Evolutionary conservation across 2,797 vertebrate species (phyloP).

Genomic region (Lithobates pipiens): DNA sequence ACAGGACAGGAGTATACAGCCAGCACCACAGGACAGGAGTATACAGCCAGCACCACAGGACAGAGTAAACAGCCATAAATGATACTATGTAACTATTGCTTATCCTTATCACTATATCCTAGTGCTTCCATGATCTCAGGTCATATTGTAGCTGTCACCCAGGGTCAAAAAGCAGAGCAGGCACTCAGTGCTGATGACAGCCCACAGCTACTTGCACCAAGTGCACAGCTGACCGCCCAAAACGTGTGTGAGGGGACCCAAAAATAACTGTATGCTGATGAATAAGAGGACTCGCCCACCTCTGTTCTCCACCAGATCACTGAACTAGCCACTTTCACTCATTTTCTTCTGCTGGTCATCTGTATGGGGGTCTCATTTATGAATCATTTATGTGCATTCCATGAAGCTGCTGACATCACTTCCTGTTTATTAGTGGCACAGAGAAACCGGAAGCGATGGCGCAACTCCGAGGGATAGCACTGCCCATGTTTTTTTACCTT

Average conservation of each 20-base stretch:
- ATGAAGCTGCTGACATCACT: too few relatives aligned
- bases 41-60: too few relatives aligned
- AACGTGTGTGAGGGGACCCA: constrained; percentile 22
- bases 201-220: neutral
- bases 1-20: too few relatives aligned
- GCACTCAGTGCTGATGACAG: neutral
- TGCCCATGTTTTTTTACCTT: too few relatives aligned
- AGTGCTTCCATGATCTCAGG: too few relatives aligned
- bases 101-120: neutral
- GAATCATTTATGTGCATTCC: too few relatives aligned
- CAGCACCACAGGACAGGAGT: too few relatives aligned
- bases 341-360: constrained; percentile 88
- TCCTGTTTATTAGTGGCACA: too few relatives aligned
- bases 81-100: neutral
- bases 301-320: constrained; percentile 86
- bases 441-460: too few relatives aligned
- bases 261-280: neutral
- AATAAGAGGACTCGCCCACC: constrained; percentile 76
- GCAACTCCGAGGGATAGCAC: too few relatives aligned
- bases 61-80: neutral
- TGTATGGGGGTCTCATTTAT: constrained; percentile 64
- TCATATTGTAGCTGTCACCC: neutral
- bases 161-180: neutral
- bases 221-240: neutral
- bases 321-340: constrained; percentile 84